These are phyloP conservation scores for Ephialtes manifestator DNA, from an alignment of 2,888 invertebrate genomes.

Conservation along the genomic window DNA sequence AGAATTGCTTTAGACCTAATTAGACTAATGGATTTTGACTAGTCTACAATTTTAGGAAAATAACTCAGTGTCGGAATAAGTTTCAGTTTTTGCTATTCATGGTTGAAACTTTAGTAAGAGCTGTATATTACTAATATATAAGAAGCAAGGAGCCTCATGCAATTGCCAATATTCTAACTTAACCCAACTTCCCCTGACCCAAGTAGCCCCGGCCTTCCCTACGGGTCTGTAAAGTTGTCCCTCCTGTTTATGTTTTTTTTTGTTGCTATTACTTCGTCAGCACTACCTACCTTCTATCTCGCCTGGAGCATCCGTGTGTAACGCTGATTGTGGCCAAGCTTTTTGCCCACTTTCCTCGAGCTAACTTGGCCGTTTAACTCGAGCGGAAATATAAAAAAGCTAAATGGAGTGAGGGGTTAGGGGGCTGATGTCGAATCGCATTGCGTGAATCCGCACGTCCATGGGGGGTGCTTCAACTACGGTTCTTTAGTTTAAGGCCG, in stretches of 20 bases:
- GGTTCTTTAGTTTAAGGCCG: conserved; percentile 58
- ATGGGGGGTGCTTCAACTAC: conserved; percentile 47
- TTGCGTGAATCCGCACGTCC: conserved; percentile 28
- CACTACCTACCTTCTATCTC: conserved; percentile 31
- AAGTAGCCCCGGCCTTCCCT: neutral
- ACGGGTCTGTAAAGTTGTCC: neutral
- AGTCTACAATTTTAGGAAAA: too few species aligned
- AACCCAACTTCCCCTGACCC: too few species aligned
- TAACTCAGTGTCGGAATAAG: too few species aligned
- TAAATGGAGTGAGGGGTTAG: neutral
- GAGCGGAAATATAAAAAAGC: conserved; percentile 63
- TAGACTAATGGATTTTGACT: too few species aligned
- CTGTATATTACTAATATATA: too few species aligned
- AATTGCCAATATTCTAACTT: too few species aligned
- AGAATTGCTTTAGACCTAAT: too few species aligned
- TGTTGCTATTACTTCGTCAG: neutral
- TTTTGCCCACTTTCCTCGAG: conserved; percentile 73
- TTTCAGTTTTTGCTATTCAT: too few species aligned
- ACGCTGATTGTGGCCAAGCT: conserved; percentile 79
- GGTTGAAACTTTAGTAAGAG: too few species aligned
- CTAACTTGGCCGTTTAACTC: conserved; percentile 78
- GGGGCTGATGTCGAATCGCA: conserved; percentile 46
- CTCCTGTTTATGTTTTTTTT: conserved; percentile 24
- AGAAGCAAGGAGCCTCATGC: too few species aligned
- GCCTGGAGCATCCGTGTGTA: conserved; percentile 41